Percentiles rank a stretch among this genome's conserved stretches.
Conservation (phyloP, 2,797 vertebrate genomes). For the Vireo griseus region DNA sequence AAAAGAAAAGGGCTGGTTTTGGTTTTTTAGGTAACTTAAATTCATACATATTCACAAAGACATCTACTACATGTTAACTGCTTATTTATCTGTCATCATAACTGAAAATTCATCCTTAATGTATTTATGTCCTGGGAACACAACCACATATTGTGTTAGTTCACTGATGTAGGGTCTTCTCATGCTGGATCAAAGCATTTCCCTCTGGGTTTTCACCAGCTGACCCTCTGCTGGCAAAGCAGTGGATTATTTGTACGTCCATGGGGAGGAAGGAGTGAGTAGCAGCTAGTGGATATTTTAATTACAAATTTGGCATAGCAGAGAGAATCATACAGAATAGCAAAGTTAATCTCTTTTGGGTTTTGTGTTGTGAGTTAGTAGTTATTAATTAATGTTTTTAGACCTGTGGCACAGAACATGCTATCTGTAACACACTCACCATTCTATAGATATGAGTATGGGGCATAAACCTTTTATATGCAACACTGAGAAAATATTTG, state of each 20-base stretch:
- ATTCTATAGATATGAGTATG: neutral
- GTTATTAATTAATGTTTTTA: neutral
- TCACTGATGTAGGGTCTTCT: neutral
- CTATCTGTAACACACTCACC: neutral
- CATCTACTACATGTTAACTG: neutral
- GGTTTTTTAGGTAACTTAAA: neutral
- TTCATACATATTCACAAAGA: neutral
- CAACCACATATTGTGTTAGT: neutral
- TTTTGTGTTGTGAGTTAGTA: neutral
- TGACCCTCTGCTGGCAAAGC: neutral
- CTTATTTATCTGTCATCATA: neutral
- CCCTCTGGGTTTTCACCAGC: neutral
- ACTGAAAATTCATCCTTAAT: neutral
- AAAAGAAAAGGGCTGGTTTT: rapidly evolving
- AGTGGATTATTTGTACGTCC: neutral
- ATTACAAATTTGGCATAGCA: neutral
- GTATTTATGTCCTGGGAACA: neutral
- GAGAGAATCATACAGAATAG: neutral
- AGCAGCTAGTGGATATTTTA: neutral
- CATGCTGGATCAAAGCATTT: neutral
- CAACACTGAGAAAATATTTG: neutral
- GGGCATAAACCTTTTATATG: neutral
- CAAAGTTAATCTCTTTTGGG: neutral
- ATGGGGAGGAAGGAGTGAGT: neutral
- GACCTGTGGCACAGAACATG: neutral